These are phyloP conservation scores for Tyto alba DNA, from an alignment of 2,113 vertebrate genomes.

Conservation along the genomic window DNA sequence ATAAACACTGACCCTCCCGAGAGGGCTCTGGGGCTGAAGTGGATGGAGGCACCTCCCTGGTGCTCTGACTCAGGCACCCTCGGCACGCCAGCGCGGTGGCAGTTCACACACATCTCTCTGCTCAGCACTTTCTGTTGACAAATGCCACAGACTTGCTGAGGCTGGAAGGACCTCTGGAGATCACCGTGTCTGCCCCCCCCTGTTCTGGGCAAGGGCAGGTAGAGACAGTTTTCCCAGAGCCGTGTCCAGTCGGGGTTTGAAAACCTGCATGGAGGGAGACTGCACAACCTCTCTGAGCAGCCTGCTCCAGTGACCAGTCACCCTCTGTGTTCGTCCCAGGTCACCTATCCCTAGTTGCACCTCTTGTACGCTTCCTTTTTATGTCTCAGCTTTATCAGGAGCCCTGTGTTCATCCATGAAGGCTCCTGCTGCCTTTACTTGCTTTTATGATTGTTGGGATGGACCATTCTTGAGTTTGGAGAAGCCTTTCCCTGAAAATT, in stretches of 20 bases:
- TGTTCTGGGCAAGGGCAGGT: background rate
- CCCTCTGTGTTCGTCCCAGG: background rate
- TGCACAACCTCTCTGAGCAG: background rate
- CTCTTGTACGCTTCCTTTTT: background rate
- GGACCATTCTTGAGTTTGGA: background rate
- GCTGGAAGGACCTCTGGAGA: background rate
- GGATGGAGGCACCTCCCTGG: background rate
- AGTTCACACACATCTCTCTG: background rate
- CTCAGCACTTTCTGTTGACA: background rate
- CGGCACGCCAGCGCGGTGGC: background rate
- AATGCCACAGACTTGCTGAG: background rate
- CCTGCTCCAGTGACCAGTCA: background rate
- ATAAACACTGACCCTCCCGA: background rate
- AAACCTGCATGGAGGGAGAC: background rate
- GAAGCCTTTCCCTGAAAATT: background rate
- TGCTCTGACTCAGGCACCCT: background rate
- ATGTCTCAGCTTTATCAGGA: background rate
- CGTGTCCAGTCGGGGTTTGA: background rate
- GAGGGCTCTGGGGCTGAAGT: background rate
- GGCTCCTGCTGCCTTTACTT: background rate
- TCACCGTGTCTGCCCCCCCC: accelerated
- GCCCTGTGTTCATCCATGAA: background rate
- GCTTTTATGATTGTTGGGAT: background rate
- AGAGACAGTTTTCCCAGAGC: background rate
- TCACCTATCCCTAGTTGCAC: background rate